Conservation (phyloP, 2,797 vertebrate species). For the Rhabdomys pumilio region DNA sequence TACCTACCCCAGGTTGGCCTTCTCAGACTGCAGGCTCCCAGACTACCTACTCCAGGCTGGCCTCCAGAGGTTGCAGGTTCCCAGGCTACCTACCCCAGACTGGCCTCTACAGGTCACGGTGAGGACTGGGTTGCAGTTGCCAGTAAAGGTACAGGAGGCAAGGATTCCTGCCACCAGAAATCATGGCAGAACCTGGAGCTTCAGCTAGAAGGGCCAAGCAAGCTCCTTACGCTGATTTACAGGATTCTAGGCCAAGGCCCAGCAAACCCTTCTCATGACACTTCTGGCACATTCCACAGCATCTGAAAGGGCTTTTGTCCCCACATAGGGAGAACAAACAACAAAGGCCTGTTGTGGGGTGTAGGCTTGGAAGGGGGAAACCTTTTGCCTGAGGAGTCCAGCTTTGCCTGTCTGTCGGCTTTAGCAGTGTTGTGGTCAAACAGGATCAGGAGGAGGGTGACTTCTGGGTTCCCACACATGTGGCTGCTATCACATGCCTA, state of each 20-base stretch:
- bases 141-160: too few species aligned
- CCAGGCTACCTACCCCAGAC: background rate
- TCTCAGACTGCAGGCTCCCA: background rate
- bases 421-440: background rate
- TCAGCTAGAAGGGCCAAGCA: background rate
- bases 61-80: accelerated
- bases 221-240: background rate
- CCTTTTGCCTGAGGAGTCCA: background rate
- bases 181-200: background rate
- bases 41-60: background rate
- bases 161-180: background rate
- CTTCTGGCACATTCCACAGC: constrained; percentile 63
- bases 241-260: constrained; percentile 12
- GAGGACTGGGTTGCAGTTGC: accelerated
- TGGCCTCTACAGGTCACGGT: background rate
- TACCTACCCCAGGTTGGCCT: background rate
- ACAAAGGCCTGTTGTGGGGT: constrained; percentile 67
- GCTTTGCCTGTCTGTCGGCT: constrained; percentile 19
- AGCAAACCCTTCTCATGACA: constrained; percentile 15
- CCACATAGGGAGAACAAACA: constrained; percentile 36
- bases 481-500: background rate
- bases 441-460: background rate
- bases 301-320: constrained; percentile 77
- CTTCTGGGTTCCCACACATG: background rate
- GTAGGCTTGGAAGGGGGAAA: constrained; percentile 45